These are phyloP conservation scores for Gorsachius goisagi DNA, from an alignment of 2,113 vertebrate species.

Conservation along the genomic window DNA sequence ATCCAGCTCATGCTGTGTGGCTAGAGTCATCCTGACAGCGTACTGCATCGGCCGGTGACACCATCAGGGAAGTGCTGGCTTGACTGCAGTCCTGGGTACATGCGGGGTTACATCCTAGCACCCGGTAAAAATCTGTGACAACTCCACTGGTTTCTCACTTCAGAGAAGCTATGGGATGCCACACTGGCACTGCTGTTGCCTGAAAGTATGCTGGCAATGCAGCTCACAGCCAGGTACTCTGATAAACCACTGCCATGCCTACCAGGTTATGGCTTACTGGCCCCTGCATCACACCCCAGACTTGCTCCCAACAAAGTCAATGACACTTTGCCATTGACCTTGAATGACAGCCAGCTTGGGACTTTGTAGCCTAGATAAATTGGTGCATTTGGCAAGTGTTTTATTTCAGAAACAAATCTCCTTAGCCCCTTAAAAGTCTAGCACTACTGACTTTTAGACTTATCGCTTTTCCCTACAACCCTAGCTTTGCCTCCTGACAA, in stretches of 20 bases:
- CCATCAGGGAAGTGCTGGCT: too few relatives aligned
- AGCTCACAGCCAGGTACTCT: neutral
- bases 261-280: accelerated
- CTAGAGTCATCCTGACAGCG: neutral
- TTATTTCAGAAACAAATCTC: neutral
- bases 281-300: neutral
- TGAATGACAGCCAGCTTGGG: neutral
- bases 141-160: neutral
- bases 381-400: neutral
- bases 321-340: neutral
- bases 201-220: neutral
- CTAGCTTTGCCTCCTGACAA: conserved; percentile 2
- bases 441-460: neutral
- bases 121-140: neutral
- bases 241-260: neutral
- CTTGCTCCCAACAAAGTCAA: neutral
- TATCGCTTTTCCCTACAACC: neutral
- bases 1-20: accelerated
- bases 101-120: neutral
- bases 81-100: neutral
- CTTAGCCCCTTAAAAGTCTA: neutral
- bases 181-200: neutral
- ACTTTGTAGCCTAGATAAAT: neutral
- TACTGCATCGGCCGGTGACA: neutral
- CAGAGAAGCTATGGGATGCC: neutral